phyloP scores from a whole-genome alignment of 2,113 vertebrate species.

The Lepisosteus osseus region DNA sequence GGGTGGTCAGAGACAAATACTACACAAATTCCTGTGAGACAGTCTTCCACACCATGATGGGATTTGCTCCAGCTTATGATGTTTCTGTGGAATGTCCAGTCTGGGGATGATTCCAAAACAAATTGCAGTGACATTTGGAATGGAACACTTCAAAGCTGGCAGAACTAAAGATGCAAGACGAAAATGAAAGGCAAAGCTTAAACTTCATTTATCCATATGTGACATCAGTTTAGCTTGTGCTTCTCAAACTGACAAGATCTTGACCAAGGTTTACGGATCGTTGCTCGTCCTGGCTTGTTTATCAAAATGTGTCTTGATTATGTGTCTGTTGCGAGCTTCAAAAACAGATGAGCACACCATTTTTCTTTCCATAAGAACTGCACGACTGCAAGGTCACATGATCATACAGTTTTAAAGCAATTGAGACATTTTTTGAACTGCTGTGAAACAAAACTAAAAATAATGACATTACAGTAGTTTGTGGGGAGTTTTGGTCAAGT shows the following conservation, averaged over 20 bases:
- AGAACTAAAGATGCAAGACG: slow-evolving; percentile 41
- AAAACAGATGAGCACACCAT: background rate
- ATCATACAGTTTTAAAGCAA: slow-evolving; percentile 8
- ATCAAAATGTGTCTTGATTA: background rate
- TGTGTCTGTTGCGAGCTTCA: background rate
- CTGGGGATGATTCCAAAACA: slow-evolving; percentile 36
- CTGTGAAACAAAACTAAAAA: background rate
- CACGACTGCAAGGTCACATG: background rate
- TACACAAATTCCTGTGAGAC: slow-evolving; percentile 3
- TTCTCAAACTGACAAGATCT: slow-evolving; percentile 37
- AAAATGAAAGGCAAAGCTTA: slow-evolving; percentile 54
- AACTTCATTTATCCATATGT: slow-evolving; percentile 13
- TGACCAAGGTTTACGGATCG: background rate
- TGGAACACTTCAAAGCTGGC: slow-evolving; percentile 39
- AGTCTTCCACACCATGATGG: slow-evolving; percentile 24
- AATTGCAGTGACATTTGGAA: slow-evolving; percentile 10
- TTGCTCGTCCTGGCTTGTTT: background rate
- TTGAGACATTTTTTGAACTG: no score
- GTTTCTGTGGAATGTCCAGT: slow-evolving; percentile 38
- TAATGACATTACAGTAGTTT: background rate
- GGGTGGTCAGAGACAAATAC: slow-evolving; percentile 7
- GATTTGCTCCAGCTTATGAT: slow-evolving; percentile 32
- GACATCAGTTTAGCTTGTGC: slow-evolving; percentile 25
- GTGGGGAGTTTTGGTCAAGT: background rate
- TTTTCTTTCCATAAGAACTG: background rate